Evolutionary conservation across 23 tunicate species (phyloP), one percentile per base, ranked within the genome.

Genomic region (Halocynthia roretzi): DNA sequence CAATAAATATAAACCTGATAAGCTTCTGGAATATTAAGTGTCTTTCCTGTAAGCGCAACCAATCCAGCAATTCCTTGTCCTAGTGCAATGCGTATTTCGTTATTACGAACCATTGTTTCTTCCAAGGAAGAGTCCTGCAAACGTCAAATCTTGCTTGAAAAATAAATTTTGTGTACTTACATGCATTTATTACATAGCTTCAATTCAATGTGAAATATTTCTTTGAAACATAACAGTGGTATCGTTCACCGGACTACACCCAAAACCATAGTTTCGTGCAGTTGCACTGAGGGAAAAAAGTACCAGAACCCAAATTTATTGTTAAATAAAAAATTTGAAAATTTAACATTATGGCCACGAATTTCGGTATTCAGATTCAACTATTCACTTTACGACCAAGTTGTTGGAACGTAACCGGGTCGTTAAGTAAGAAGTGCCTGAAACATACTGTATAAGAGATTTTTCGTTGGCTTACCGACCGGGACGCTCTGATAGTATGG

Each of bases 21-120:
- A 18, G 92, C 98, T 57, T 92, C 92, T 6, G 92, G 85, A 40
- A 92, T 92, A 67, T 92, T 92, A 22, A 92, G 79, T 52, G 87
- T 78, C 52, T 73, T 86, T 21, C 98, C 98, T 15, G 92, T 92
- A 44, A 82, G 79, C 8, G 92, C 98, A 21, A 92, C 98, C 73
- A 85, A 21, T 15, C 98, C 98, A 8, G 98, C 93, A 54, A 86
- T 86, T 17, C 98, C 98, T 66, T 86, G 84, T 5, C 98, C 98
- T 10, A 92, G 84, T 49, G 86, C 80, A 68, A 92, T 92, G 58
- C 78, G 71, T 18, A 92, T 92, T 83, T 92, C 87, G 58, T 92
- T 86, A 11, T 23, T 18, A 8, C 51, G 62, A 2, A 86, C 92
- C 67, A 86, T 75, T 77, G 57, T 86, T 44, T 92, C 98, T 83